Base-by-base conservation (phyloP, 2,113 vertebrate species). In the Echinops telfairi region DNA sequence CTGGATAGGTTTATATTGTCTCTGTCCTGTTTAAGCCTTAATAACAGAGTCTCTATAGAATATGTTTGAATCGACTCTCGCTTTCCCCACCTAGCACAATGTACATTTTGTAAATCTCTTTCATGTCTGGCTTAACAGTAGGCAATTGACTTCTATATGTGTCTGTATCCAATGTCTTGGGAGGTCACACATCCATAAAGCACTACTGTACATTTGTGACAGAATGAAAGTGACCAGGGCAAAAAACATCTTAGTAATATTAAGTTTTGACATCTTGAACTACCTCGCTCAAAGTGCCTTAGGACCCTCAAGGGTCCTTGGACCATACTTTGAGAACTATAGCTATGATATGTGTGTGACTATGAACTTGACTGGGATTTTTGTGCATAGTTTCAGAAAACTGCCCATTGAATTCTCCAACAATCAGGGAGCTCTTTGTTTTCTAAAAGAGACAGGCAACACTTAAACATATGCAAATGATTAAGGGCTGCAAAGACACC, bases 121-220 rank as follows among this genome's bases (percentile, higher is more conserved):
- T 22, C 27, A 89, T 71, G 16, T 40, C 38, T 92, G 66, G 43
- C 6, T 93, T 53, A 68, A 31, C 7, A 27, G 77, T 14, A 70
- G 36, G 36, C 0, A 16, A 12, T 38, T 71, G 22, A 43, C 29
- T 62, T 60, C 40, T 83, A 20, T 23, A 22, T 6, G 19, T 23
- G 53, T 92, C 60, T 29, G 3, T 16, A 36, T 36, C 58, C 1
- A 33, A 12, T 47, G 38, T 86, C n/a, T 29, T 17, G 2, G 66
- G 81, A 93, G 27, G 58, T 25, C 62, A 64, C 62, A 64, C 22
- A 64, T 19, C 17, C 25, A 85, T 43, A 90, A 86, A 92, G 90
- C 2, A 57, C 38, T 11, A 33, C 57, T 57, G 57, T 60, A n/a
- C 2, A 3, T 23, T 70, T 78, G 47, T 27, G 27, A 79, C 29